phyloP scores from a whole-genome alignment of 2,888 invertebrate species.

The Argyresthia goedartella region DNA sequence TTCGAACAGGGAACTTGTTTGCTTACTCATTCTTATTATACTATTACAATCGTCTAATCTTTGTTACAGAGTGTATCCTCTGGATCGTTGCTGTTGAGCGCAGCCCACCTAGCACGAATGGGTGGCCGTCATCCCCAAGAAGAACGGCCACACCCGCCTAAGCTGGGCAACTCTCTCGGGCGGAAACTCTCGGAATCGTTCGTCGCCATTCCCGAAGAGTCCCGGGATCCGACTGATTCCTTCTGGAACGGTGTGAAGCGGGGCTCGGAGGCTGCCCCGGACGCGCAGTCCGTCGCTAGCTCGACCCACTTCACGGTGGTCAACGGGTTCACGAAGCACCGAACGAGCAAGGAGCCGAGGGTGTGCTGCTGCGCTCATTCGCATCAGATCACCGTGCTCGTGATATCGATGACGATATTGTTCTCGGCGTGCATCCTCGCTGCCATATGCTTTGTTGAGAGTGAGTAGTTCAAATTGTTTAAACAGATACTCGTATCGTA shows the following conservation, averaged over 20 bases:
- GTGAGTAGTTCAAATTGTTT: constrained; percentile 65
- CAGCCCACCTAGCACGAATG: constrained; percentile 78
- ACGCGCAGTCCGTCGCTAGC: constrained; percentile 83
- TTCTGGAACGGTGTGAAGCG: constrained; percentile 63
- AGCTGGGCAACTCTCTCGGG: constrained; percentile 38
- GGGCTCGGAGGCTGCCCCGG: constrained; percentile 63
- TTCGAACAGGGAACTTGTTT: too few species aligned
- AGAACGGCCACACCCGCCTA: constrained; percentile 45
- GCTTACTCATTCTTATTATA: neutral
- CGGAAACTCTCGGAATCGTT: constrained; percentile 41
- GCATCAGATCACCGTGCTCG: constrained; percentile 85
- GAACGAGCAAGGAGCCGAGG: constrained; percentile 71
- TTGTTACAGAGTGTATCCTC: constrained; percentile 82
- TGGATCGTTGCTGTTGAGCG: constrained; percentile 82
- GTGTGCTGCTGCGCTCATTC: constrained; percentile 80
- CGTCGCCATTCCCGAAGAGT: constrained; percentile 54
- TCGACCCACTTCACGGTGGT: constrained; percentile 91
- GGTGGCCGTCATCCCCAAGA: constrained; percentile 51
- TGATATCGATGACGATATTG: constrained; percentile 85
- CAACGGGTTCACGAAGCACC: constrained; percentile 78
- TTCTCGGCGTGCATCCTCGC: constrained; percentile 85
- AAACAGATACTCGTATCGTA: too few species aligned
- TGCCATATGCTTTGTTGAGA: constrained; percentile 86
- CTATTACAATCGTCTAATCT: neutral
- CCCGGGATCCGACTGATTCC: constrained; percentile 41